Conservation (phyloP, 2,888 invertebrate species). For the Drosophila formosana region DNA sequence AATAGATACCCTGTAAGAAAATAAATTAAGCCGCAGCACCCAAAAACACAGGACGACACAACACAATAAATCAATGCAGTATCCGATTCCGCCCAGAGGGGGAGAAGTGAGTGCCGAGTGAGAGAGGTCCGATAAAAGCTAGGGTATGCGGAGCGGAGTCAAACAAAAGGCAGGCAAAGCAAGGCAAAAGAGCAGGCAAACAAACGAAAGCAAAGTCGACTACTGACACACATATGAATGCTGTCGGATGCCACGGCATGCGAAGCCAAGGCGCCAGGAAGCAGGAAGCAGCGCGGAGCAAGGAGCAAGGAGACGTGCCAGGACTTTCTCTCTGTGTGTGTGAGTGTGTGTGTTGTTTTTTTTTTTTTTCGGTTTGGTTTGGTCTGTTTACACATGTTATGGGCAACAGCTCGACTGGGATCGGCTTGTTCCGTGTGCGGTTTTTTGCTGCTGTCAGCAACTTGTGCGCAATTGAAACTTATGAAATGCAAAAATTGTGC, state of each 20-base stretch:
- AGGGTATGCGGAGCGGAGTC: constrained; percentile 24
- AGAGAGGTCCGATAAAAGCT: neutral
- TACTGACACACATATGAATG: constrained; percentile 71
- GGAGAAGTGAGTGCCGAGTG: neutral
- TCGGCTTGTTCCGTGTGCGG: constrained; percentile 22
- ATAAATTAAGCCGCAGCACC: neutral
- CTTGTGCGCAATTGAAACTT: constrained; percentile 78
- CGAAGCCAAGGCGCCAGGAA: neutral
- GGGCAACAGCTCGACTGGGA: constrained; percentile 57
- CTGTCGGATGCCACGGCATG: constrained; percentile 46
- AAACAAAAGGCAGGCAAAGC: constrained; percentile 44
- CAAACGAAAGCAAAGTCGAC: constrained; percentile 57
- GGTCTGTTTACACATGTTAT: constrained; percentile 75
- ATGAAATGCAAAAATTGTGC: constrained; percentile 68
- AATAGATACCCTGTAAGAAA: constrained; percentile 4
- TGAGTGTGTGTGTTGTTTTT: neutral
- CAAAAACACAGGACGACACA: neutral
- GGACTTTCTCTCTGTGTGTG: constrained; percentile 5
- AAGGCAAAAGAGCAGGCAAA: constrained; percentile 32
- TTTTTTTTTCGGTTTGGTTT: constrained; percentile 14
- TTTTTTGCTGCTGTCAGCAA: constrained; percentile 70
- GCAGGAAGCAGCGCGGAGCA: neutral
- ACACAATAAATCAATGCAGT: constrained; percentile 4
- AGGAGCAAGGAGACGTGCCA: neutral
- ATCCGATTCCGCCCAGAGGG: neutral